Base-by-base conservation (phyloP, 2,888 invertebrate genomes). In the Pyrocoelia pectoralis region DNA sequence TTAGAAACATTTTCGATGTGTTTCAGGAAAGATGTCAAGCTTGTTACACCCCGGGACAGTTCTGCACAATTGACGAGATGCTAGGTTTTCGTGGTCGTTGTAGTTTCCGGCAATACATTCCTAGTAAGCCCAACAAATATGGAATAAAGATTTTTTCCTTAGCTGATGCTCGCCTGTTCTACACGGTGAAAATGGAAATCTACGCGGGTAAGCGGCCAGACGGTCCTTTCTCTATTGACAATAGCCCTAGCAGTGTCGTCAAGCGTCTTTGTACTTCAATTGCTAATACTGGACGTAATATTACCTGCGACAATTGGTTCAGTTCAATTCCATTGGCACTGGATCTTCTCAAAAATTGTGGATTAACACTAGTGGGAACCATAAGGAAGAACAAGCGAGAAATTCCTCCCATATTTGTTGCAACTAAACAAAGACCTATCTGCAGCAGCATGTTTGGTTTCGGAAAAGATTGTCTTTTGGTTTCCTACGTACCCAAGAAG, bases 81-180 rank as follows among this genome's bases (percentile, higher is more conserved):
- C 8, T 46, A 15, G 17, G 33, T 2, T 33, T 33, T n/a, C 8
- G 33, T 6, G 33, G 33, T 4, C 33, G 33, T n/a, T 33, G 33
- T n/a, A 17, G 46, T 10, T 46, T 46, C 8, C 46, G 15, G 14
- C 68, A 69, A 54, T 72, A 72, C 49, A 71, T 71, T 8, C 68
- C 72, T 4, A 49, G 43, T n/a, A 69, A 73, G 46, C 68, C 71
- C 15, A 60, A 29, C 14, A 68, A 67, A 29, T 67, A 67, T 49
- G 56, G 62, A 1, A 56, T 67, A 8, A 62, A 67, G 53, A 15
- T 60, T 12, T 67, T 62, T 49, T 46, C 67, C 8, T 33, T 65
- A n/a, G 43, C 24, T 5, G 68, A 67, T 51, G 2, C 55, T 9
- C 10, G 51, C 19, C 43, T 29, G n/a, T 51, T 52, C 18, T 68